Base-by-base conservation (phyloP, 2,888 invertebrate genomes). In the Oxystoma pomonae region DNA sequence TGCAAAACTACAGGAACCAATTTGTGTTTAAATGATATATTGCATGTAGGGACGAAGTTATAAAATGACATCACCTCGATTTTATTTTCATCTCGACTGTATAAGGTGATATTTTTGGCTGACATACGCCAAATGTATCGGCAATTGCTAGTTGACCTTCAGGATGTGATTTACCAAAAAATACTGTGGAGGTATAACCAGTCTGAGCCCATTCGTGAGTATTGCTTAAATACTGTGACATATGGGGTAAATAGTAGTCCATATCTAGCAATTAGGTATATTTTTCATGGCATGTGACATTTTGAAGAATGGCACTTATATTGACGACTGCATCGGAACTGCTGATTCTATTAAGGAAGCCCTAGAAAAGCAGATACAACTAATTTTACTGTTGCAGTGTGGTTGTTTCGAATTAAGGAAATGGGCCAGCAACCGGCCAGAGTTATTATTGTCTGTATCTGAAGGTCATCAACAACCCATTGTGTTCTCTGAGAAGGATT, bases 131-230 rank as follows among this genome's bases (percentile, higher is more conserved):
- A 51, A 18, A 62, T 62, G 63, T 62, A 51, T 60, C 55, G 51
- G n/a, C 53, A 62, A 60, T 9, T 61, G 49, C 49, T 55, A 16
- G 16, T 60, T 20, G 19, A 7, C n/a, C 50, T 35, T 17, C 3
- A 50, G 20, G 58, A 62, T 35, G 9, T 20, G 35, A 1, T 59
- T 21, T 62, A 21, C 53, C 58, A 62, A 53, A 58, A 55, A 58
- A 62, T 62, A 19, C 21, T 61, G 17, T 62, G 62, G 62, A 51
- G 59, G 17, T 62, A 52, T 22, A 53, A 53, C 9, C 59, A 58
- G 9, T 12, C 20, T 3, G 55, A 62, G 16, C 62, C 58, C 18
- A n/a, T 62, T 20, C 21, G 5, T 20, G 58, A 62, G 59, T 62
- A 17, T 9, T 20, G 3, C 16, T 49, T 62, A 22, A 62, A 62